Conservation (phyloP, 2,888 invertebrate species). For the Brenthis hecate region DNA sequence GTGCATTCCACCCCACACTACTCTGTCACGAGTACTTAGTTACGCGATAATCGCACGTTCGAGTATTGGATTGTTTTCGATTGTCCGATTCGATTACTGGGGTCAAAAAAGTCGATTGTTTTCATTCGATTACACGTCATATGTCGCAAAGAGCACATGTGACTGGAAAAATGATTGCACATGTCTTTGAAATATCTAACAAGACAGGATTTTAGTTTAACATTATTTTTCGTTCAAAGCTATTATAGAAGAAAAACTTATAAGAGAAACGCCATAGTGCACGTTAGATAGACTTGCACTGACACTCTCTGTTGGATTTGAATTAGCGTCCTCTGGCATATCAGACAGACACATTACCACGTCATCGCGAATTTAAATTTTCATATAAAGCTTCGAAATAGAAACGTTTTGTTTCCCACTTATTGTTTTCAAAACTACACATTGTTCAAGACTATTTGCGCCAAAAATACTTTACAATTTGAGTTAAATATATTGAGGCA, state of each 20-base stretch:
- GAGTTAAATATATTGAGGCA: no score
- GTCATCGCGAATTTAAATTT: no score
- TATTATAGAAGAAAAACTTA: no score
- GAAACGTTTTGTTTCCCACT: no score
- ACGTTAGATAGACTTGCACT: not conserved
- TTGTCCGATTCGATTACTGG: conserved; percentile 68
- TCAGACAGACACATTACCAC: not conserved
- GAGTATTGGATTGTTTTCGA: conserved; percentile 71
- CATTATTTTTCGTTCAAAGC: no score
- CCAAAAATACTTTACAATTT: no score
- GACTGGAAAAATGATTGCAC: conserved; percentile 11
- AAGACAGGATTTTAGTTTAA: not conserved
- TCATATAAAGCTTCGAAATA: no score
- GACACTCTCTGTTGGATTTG: not conserved
- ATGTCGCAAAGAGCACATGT: conserved; percentile 36
- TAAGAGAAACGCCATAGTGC: no score
- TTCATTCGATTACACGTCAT: conserved; percentile 40
- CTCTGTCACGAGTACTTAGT: conserved; percentile 72
- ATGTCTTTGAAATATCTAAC: not conserved
- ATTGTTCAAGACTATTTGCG: no score
- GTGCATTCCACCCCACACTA: conserved; percentile 47
- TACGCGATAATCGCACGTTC: conserved; percentile 69
- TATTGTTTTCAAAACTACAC: no score
- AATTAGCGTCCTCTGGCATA: not conserved
- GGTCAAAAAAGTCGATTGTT: conserved; percentile 52